These are phyloP conservation scores for Drosophila dunni DNA, from an alignment of 1,140 invertebrate species.

Conservation along the genomic window DNA sequence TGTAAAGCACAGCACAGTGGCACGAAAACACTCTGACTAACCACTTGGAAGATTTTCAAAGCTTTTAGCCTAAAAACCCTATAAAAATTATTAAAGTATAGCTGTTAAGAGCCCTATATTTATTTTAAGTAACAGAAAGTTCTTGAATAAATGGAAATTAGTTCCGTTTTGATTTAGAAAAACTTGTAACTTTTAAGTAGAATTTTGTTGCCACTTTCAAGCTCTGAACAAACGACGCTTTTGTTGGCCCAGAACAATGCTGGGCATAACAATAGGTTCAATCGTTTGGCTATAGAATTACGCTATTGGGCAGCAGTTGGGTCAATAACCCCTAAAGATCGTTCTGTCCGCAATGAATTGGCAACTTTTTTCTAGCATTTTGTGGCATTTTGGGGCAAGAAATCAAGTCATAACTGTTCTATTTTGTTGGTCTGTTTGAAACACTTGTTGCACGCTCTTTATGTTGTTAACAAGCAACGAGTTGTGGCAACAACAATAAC, in stretches of 20 bases:
- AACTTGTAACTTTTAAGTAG: neutral
- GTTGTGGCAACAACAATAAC: neutral
- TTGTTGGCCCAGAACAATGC: slow-evolving; percentile 30
- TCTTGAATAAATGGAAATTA: slow-evolving; percentile 9
- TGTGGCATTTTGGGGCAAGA: slow-evolving; percentile 61
- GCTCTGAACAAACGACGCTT: neutral
- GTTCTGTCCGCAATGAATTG: slow-evolving; percentile 61
- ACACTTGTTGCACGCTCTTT: slow-evolving; percentile 39
- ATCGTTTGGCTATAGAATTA: slow-evolving; percentile 21
- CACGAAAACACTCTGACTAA: neutral
- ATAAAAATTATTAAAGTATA: too few species aligned
- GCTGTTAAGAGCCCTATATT: too few species aligned
- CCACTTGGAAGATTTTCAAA: too few species aligned
- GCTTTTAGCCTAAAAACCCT: too few species aligned
- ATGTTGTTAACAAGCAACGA: slow-evolving; percentile 32
- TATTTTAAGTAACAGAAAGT: neutral
- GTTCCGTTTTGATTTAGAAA: slow-evolving; percentile 12
- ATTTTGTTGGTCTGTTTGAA: slow-evolving; percentile 38
- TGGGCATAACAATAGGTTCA: slow-evolving; percentile 35
- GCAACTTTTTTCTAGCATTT: slow-evolving; percentile 66
- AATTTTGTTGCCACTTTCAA: neutral
- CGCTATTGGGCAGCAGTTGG: slow-evolving; percentile 35
- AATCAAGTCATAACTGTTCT: slow-evolving; percentile 75
- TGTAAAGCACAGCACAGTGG: slow-evolving; percentile 12
- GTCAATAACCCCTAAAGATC: slow-evolving; percentile 44